These are phyloP conservation scores for Metallyticus violacea DNA, from an alignment of 2,888 invertebrate species.

Conservation along the genomic window DNA sequence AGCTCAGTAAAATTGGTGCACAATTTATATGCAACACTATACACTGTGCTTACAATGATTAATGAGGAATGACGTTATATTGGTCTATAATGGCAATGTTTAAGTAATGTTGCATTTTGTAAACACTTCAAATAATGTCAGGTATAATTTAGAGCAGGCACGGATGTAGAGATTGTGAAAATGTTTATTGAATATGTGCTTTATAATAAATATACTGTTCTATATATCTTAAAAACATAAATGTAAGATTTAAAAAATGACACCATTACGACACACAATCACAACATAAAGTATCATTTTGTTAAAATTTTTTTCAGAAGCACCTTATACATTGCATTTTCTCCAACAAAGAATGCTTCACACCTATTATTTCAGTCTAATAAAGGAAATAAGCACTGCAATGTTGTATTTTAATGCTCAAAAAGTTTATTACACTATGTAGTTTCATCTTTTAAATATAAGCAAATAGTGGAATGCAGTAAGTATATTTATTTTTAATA, in stretches of 20 bases:
- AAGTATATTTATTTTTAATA: background rate
- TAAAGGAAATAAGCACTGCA: background rate
- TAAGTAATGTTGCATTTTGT: background rate
- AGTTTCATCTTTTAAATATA: background rate
- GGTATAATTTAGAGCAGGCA: background rate
- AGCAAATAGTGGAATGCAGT: background rate
- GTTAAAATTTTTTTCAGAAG: background rate
- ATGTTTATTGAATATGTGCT: background rate
- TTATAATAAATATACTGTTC: conserved; percentile 1
- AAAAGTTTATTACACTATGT: background rate
- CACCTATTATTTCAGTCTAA: background rate
- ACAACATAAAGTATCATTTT: background rate
- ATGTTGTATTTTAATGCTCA: background rate
- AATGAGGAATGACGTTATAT: background rate
- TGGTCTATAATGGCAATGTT: background rate
- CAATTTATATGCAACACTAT: background rate
- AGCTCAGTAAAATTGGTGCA: background rate
- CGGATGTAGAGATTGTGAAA: background rate
- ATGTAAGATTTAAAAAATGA: background rate
- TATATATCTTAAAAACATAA: background rate
- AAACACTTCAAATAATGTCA: background rate
- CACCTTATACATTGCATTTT: background rate
- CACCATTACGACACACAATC: background rate
- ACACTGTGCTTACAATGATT: background rate
- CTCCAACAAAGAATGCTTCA: background rate